phyloP scores from a whole-genome alignment of 2,113 vertebrate genomes.

The Sardina pilchardus region DNA sequence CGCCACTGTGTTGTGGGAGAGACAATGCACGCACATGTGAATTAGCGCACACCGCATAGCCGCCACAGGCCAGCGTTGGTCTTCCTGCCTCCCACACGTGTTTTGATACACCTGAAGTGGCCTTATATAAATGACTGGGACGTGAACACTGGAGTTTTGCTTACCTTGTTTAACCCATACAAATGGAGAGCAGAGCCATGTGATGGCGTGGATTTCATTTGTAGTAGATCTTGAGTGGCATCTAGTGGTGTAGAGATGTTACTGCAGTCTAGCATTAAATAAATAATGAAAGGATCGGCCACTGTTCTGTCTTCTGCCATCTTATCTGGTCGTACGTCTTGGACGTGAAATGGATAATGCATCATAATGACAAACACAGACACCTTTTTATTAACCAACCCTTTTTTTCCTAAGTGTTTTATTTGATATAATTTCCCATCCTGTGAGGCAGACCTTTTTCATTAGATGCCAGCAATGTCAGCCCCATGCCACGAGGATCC shows the following conservation, averaged over 20 bases:
- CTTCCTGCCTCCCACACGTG: not conserved
- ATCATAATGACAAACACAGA: not conserved
- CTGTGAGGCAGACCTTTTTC: not conserved
- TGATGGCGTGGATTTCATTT: not conserved
- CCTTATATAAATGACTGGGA: not conserved
- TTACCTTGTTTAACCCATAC: not conserved
- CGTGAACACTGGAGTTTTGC: not conserved
- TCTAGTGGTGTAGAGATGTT: slow-evolving; percentile 46
- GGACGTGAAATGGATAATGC: not conserved
- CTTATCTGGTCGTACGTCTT: not conserved
- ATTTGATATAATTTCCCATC: not conserved
- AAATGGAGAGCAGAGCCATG: not conserved
- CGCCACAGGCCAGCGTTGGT: not conserved
- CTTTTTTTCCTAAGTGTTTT: not conserved
- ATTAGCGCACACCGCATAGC: not conserved
- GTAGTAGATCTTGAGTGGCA: slow-evolving; percentile 45
- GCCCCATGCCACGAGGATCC: not conserved
- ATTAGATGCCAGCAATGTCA: not conserved
- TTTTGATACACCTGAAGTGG: not conserved
- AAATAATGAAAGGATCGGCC: not conserved
- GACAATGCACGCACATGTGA: not conserved
- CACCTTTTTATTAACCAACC: not conserved
- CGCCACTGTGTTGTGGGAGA: not conserved
- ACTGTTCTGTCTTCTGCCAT: not conserved
- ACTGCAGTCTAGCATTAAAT: slow-evolving; percentile 24